A percentile compares a stretch with the other conserved stretches of the same genome.
These are phyloP conservation scores for Leptocoma aspasia DNA, from an alignment of 2,113 vertebrate genomes.

Conservation along the genomic window DNA sequence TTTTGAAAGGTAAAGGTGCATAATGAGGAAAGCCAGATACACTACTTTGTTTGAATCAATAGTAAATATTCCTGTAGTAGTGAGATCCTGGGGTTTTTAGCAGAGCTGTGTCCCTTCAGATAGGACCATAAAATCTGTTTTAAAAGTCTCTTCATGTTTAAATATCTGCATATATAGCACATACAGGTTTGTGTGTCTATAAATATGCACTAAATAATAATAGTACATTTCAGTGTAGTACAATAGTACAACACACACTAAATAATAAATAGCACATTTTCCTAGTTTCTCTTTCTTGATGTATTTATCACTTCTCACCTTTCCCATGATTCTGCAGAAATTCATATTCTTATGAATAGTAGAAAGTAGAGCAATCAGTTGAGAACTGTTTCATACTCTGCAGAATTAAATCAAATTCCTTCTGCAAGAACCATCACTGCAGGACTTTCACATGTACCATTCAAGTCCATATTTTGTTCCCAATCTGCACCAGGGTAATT, in stretches of 20 bases:
- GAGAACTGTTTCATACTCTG: not conserved
- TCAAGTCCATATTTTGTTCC: not conserved
- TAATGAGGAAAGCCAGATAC: not conserved
- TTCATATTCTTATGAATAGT: not conserved
- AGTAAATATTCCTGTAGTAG: too few species aligned
- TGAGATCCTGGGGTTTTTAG: not conserved
- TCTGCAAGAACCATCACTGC: not conserved
- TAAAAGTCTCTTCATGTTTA: not conserved
- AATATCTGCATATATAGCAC: not conserved
- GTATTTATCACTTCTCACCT: not conserved
- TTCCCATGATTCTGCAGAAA: not conserved
- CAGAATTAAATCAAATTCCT: not conserved
- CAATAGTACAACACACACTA: too few species aligned
- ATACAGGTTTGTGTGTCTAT: not conserved
- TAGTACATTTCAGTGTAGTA: too few species aligned
- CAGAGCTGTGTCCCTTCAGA: not conserved
- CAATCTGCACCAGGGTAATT: not conserved
- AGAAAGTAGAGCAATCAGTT: not conserved
- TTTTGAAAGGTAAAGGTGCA: not conserved
- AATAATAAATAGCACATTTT: not conserved
- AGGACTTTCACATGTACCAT: too few species aligned
- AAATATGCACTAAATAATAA: not conserved
- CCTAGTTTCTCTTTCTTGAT: not conserved
- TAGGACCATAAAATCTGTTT: rapidly evolving
- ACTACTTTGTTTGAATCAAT: too few species aligned